Evolutionary conservation across 1,140 invertebrate species (phyloP).

Genomic region (Oscheius sp.): DNA sequence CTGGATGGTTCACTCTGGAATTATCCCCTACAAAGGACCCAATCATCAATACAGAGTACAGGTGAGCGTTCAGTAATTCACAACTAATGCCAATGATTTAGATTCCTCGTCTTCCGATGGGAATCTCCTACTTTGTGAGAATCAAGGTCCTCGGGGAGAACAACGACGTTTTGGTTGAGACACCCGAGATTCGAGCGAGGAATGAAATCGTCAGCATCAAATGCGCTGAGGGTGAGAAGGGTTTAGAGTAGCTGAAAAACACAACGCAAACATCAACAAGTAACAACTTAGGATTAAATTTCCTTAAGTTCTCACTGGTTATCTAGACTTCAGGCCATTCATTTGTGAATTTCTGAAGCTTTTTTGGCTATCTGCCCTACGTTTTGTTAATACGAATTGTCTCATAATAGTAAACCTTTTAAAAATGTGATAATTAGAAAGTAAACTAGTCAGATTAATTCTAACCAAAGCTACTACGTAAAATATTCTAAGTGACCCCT

Average conservation of each 20-base stretch:
- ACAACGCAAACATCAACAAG: too few relatives aligned
- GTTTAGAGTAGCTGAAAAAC: neutral
- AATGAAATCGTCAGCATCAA: slow-evolving; percentile 61
- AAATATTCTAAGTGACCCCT: too few relatives aligned
- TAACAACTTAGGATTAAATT: too few relatives aligned
- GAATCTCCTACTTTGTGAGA: slow-evolving; percentile 59
- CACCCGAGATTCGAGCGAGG: slow-evolving; percentile 57
- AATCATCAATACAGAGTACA: slow-evolving; percentile 61
- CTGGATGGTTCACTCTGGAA: slow-evolving; percentile 59
- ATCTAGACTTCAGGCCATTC: too few relatives aligned
- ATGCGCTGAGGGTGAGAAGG: slow-evolving; percentile 49
- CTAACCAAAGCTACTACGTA: too few relatives aligned
- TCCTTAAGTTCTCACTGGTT: too few relatives aligned
- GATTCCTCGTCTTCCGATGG: slow-evolving; percentile 59
- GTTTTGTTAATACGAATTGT: too few relatives aligned
- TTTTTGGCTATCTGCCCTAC: too few relatives aligned
- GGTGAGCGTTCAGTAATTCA: slow-evolving; percentile 40
- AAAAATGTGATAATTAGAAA: too few relatives aligned
- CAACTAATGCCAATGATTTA: slow-evolving; percentile 26
- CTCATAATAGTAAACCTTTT: too few relatives aligned
- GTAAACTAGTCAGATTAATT: too few relatives aligned
- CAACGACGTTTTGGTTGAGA: slow-evolving; percentile 59
- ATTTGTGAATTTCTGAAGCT: too few relatives aligned
- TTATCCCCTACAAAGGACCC: slow-evolving; percentile 59
- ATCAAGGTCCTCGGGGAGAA: slow-evolving; percentile 59